These are phyloP conservation scores for Chaetodon auriga DNA, from an alignment of 2,113 vertebrate species.

Conservation along the genomic window DNA sequence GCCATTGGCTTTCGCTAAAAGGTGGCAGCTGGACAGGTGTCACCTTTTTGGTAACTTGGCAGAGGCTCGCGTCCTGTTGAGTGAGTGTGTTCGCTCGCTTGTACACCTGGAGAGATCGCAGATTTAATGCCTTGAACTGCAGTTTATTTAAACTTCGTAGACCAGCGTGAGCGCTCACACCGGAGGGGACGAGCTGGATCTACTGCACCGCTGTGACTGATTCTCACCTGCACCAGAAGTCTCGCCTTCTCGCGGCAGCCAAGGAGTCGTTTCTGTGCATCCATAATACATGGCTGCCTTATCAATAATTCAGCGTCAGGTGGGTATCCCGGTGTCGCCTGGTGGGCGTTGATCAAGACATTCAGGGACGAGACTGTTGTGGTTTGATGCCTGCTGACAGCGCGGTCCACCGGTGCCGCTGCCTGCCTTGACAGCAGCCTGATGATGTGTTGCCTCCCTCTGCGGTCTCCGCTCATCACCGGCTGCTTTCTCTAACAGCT, in stretches of 20 bases:
- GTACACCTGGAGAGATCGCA: background rate
- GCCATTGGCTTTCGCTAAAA: slow-evolving; percentile 21
- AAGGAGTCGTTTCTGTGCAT: slow-evolving; percentile 39
- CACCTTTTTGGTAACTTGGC: slow-evolving; percentile 40
- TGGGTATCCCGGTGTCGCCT: slow-evolving; percentile 56
- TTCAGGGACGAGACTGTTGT: slow-evolving; percentile 16
- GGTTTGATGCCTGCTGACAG: slow-evolving; percentile 60
- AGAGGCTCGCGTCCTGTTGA: slow-evolving; percentile 17
- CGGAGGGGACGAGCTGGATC: slow-evolving; percentile 17
- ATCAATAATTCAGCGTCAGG: slow-evolving; percentile 74
- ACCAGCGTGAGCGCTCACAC: background rate
- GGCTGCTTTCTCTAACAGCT: slow-evolving; percentile 50
- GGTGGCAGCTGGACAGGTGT: slow-evolving; percentile 42
- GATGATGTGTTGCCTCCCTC: slow-evolving; percentile 54
- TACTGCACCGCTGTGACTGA: background rate
- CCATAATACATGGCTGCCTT: slow-evolving; percentile 65
- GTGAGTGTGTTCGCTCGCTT: too few relatives aligned
- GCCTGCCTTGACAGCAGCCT: slow-evolving; percentile 39
- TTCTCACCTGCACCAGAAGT: slow-evolving; percentile 25
- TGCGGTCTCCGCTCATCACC: slow-evolving; percentile 40
- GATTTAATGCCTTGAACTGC: background rate
- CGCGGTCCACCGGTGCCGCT: slow-evolving; percentile 14
- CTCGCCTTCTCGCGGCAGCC: background rate
- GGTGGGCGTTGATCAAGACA: slow-evolving; percentile 61
- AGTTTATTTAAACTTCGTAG: background rate